Evolutionary conservation across 2,797 vertebrate genomes (phyloP).

Genomic region (Hafferia zeledoni): DNA sequence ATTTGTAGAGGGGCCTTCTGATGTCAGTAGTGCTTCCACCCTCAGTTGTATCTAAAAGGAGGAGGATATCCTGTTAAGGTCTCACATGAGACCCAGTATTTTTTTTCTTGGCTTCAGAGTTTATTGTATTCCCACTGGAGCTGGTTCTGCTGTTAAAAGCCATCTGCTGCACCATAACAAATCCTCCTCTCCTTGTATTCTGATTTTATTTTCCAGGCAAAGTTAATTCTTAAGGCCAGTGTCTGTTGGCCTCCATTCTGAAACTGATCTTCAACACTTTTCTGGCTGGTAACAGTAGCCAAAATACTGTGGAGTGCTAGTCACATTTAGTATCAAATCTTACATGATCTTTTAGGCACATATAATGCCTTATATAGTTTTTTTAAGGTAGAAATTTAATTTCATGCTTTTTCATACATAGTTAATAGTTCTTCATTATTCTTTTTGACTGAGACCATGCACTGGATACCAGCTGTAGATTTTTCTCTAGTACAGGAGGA

Average conservation of each 20-base stretch:
- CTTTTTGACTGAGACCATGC: background rate
- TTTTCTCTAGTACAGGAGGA: background rate
- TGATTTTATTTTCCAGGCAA: conserved; percentile 8
- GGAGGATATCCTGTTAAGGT: background rate
- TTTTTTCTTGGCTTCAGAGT: background rate
- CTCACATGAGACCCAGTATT: background rate
- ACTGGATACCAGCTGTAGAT: background rate
- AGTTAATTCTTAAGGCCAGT: background rate
- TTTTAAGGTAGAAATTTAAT: background rate
- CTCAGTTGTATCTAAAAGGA: background rate
- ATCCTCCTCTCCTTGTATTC: background rate
- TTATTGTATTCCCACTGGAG: background rate
- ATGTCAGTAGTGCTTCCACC: background rate
- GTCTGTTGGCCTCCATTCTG: background rate
- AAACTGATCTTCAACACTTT: background rate
- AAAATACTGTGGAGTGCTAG: background rate
- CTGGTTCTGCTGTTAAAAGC: background rate
- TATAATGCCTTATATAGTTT: background rate
- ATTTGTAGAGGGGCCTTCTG: background rate
- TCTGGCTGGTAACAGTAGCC: background rate
- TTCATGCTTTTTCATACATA: background rate
- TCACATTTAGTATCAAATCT: background rate
- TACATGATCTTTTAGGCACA: background rate
- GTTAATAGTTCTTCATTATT: background rate
- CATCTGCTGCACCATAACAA: background rate